These are phyloP conservation scores for Pionites leucogaster DNA, from an alignment of 2,113 vertebrate genomes.

Conservation along the genomic window DNA sequence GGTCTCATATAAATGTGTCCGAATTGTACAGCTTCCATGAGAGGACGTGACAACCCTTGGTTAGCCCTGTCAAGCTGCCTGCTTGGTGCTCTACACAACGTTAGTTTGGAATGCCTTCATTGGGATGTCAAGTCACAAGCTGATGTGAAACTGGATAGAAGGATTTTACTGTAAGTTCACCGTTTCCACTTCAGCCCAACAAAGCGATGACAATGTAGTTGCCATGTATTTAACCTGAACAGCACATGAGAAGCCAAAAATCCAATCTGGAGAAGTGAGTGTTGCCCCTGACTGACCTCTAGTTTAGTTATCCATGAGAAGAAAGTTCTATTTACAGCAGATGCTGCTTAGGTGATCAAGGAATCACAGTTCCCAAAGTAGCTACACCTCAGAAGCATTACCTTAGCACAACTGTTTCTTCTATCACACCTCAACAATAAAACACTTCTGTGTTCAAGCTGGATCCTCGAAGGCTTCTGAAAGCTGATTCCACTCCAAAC, in stretches of 20 bases:
- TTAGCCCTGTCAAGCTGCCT: neutral
- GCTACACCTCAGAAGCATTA: neutral
- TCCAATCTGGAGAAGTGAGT: neutral
- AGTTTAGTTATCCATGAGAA: neutral
- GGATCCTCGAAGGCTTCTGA: neutral
- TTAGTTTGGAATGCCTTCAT: neutral
- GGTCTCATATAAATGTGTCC: neutral
- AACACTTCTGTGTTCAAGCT: neutral
- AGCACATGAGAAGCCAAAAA: neutral
- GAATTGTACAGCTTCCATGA: rapidly evolving
- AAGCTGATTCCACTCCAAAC: neutral
- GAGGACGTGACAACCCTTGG: rapidly evolving
- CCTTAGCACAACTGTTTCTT: neutral
- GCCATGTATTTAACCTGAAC: neutral
- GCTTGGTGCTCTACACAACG: rapidly evolving
- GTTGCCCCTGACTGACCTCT: neutral
- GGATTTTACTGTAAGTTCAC: neutral
- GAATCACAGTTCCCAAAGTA: neutral
- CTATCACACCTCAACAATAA: neutral
- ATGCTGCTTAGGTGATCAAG: neutral
- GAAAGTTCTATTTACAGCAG: neutral
- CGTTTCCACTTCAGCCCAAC: neutral
- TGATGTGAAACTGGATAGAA: neutral
- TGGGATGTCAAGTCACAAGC: neutral
- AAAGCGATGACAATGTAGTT: neutral